Evolutionary conservation across 2,113 vertebrate species (phyloP), one percentile per base, ranked within the genome.

Genomic region (Embiotoca jacksoni): DNA sequence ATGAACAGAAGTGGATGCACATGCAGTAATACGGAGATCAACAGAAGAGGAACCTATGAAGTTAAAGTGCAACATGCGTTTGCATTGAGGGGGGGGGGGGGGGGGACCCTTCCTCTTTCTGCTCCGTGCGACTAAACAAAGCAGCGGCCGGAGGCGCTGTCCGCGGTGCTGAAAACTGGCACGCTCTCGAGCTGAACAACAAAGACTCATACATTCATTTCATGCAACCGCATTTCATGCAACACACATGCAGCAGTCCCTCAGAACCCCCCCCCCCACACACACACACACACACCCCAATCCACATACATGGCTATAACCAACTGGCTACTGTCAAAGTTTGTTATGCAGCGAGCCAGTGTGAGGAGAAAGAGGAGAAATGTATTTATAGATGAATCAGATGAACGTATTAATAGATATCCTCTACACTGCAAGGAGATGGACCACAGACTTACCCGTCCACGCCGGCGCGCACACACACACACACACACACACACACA

Each of bases 361-460:
- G 73, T 70, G 78, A 82, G 62, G 78, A 89, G 82, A 76, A 83
- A 61, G 76, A 81, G 82, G 58, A 85, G 79, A 85, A 81, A 83
- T 85, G 75, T 92, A 93, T 93, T 92, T 90, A 92, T 91, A 91
- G 90, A 90, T 89, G 71, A 86, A 91, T 90, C 80, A 82, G 84
- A 88, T 82, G 37, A 80, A 87, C 65, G 71, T 93, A 92, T 92
- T 89, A 92, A 90, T 92, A 93, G 86, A 89, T 85, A 81, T 85
- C 72, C 59, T 89, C 64, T 61, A 84, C 82, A 84, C 71, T 85
- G 62, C 69, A 81, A 75, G 70, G 81, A 90, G 84, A 87, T 47
- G 79, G 81, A 81, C 84, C 70, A 69, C 80, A 80, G 73, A 84
- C 82, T 52, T 37, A 36, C 32, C 57, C 6, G 13, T 59, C 58